Percentiles rank a stretch among this genome's conserved stretches.
Evolutionary conservation across 2,888 invertebrate species (phyloP).

Genomic region (Ellobium chinense): DNA sequence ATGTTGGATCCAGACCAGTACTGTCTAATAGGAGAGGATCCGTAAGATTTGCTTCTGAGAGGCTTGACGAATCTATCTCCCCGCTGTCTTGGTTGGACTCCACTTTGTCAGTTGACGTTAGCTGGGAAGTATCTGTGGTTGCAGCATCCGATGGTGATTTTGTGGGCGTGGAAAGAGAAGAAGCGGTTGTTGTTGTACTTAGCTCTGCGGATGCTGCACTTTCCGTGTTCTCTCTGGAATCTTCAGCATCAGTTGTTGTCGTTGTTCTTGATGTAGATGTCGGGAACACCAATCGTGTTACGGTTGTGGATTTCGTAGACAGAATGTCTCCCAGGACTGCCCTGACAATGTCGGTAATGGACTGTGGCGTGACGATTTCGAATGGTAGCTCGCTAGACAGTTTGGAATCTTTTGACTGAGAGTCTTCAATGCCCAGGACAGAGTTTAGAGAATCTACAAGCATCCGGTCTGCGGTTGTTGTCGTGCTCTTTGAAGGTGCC

Average conservation of each 20-base stretch:
- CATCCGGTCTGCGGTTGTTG: no score
- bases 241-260: background rate
- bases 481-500: no score
- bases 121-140: background rate
- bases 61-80: background rate
- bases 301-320: background rate
- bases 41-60: background rate
- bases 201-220: background rate
- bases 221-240: background rate
- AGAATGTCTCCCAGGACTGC: background rate
- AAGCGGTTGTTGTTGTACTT: background rate
- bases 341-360: background rate
- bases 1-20: no score
- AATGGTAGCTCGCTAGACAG: no score
- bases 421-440: background rate
- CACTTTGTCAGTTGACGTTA: constrained; percentile 16
- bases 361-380: background rate
- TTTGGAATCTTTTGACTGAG: background rate
- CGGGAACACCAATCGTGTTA: background rate
- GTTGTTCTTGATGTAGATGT: background rate
- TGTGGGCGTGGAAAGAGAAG: background rate
- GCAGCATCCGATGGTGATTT: background rate
- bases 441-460: no score
- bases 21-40: no score
- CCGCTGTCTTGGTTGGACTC: background rate